Evolutionary conservation across 2,797 vertebrate genomes (phyloP).

Genomic region (Okamejei kenojei): DNA sequence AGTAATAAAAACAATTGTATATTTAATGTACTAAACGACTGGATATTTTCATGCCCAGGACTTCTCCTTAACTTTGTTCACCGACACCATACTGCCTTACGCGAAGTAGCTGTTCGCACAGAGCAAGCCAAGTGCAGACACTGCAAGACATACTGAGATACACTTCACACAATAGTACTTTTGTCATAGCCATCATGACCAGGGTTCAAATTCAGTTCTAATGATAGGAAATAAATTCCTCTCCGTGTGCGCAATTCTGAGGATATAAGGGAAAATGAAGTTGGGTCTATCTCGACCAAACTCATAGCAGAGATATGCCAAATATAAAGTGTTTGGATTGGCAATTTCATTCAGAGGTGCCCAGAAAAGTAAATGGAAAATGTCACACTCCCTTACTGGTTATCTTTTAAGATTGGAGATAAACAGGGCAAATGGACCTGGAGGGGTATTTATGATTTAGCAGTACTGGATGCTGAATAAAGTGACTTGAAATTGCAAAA

Average conservation of each 20-base stretch:
- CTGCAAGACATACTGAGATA: not conserved
- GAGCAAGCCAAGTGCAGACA: too few species aligned
- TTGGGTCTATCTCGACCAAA: not conserved
- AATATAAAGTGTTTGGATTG: not conserved
- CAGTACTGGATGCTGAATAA: not conserved
- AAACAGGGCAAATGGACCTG: not conserved
- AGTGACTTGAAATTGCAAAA: not conserved
- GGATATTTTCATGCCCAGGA: not conserved
- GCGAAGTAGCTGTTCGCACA: not conserved
- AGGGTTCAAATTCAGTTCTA: not conserved
- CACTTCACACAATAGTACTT: not conserved
- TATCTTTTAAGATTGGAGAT: not conserved
- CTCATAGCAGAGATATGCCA: not conserved
- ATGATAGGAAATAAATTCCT: not conserved
- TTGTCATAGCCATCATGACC: not conserved
- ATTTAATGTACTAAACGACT: not conserved
- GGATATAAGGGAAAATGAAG: not conserved
- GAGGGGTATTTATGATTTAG: not conserved
- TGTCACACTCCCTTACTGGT: not conserved
- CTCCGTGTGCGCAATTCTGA: too few species aligned
- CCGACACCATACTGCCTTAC: not conserved
- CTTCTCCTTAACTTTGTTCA: not conserved
- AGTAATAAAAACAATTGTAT: not conserved
- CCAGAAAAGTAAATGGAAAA: not conserved
- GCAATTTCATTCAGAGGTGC: not conserved